Base-by-base conservation (phyloP, 2,113 vertebrate genomes). In the Parus major region DNA sequence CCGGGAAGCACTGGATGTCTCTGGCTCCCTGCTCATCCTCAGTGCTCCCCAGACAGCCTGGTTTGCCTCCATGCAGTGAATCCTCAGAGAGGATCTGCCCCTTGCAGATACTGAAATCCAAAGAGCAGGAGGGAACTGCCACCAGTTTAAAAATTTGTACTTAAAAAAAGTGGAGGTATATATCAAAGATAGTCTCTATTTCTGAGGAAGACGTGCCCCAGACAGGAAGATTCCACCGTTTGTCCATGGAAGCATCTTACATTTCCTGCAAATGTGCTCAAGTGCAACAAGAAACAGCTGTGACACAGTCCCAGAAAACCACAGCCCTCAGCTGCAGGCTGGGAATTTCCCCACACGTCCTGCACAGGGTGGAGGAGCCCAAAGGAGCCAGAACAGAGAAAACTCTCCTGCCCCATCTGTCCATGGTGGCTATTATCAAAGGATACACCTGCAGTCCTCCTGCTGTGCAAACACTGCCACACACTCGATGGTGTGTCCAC, bases 331-430 rank as follows among this genome's bases (percentile, higher is more conserved):
- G 0, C 6, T 23, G 28, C n/a, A 39, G 52, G 63, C 3, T 12
- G 20, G 39, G n/a, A 73, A 39, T 33, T 86, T 86, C 39, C 21
- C 12, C 33, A 39, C 12, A 20, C 5, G 0, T 57, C n/a, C n/a
- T 31, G 11, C 0, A 1, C n/a, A 42, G 23, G 7, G 2, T 5
- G 0, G 16, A 19, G 11, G 15, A 52, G 24, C 13, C 24, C 1
- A 0, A 11, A 14, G 5, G 13, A 55, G 36, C 4, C 13, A 90
- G 41, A 73, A 19, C 4, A 39, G 42, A 29, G 28, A 64, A 72
- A 76, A 29, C 12, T 25, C 14, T n/a, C 27, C 0, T 65, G 77
- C n/a, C n/a, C 46, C 17, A 7, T 82, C 36, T 79, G 31, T 88
- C 29, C 31, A 31, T 77, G 27, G 25, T 44, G 77, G 25, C 14